A percentile compares a stretch with the other conserved stretches of the same genome.
Evolutionary conservation across 2,888 invertebrate species (phyloP).

Genomic region (Drosophila percnosoma): DNA sequence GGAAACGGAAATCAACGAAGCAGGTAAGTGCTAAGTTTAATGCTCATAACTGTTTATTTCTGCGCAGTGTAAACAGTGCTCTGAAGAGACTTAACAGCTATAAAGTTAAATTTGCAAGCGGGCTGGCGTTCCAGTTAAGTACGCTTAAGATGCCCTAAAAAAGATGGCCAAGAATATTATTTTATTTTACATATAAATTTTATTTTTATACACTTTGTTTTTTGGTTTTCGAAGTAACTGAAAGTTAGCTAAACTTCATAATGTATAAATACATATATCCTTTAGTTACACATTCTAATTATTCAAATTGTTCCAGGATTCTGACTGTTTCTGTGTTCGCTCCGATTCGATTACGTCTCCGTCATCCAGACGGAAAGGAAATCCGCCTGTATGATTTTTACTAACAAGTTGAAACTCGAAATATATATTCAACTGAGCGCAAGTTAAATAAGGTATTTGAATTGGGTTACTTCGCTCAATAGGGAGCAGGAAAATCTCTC

Average conservation of each 20-base stretch:
- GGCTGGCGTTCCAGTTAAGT: background rate
- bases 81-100: background rate
- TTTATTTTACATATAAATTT: background rate
- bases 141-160: background rate
- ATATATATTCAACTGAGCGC: background rate
- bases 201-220: background rate
- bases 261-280: too few species aligned
- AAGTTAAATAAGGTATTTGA: too few species aligned
- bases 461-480: background rate
- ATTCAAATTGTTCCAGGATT: background rate
- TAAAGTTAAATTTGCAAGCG: background rate
- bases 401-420: background rate
- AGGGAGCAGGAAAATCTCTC: background rate
- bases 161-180: background rate
- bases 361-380: too few species aligned
- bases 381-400: background rate
- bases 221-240: background rate
- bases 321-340: background rate
- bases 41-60: constrained; percentile 5
- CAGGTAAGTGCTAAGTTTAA: constrained; percentile 55
- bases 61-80: background rate
- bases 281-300: background rate
- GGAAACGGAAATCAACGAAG: constrained; percentile 66
- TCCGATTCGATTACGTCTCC: background rate
- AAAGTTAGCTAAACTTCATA: background rate